Base-by-base conservation (phyloP, 1,140 invertebrate species). In the Fopius arisanus region DNA sequence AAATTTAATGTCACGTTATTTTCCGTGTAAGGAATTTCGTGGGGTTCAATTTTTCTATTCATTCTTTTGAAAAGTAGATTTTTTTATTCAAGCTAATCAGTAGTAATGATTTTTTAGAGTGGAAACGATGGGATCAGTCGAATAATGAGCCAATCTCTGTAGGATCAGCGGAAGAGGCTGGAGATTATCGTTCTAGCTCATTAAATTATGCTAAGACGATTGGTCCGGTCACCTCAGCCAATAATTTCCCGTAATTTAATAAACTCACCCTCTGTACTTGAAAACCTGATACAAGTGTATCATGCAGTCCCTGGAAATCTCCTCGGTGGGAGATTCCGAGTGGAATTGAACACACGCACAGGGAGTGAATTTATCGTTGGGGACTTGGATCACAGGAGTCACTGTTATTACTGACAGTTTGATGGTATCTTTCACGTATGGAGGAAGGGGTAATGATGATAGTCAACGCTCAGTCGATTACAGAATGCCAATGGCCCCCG, bases 391-490 rank as follows among this genome's bases (percentile, higher is more conserved):
- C 43, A 62, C 66, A 14, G 67, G 29, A 63, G 16, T 67, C 48
- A 63, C 74, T 75, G 74, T 75, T 75, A 75, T 75, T 75, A 75
- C 70, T 43, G 74, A 75, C 70, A 75, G 70, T 75, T 75, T 72
- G 74, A 75, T 75, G 65, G 51, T 72, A 75, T 75, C 74, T 72
- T 67, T 51, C 48, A 72, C 65, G 51, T 31, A 3, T 59, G 54
- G 2, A 14, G 9, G 62, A 33, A 40, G 33, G 65, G 70, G 43
- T 75, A 75, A 75, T 75, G 74, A 75, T 75, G 70, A 75, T 75
- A 75, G 74, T 75, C 70, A 72, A 31, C 69, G 70, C 43, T 59
- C 21, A 37, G 73, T 69, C 70, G 66, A 75, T 75, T 75, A 75
- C 70, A 40, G 63, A 69, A 75, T 75, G 69, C 59, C 63, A 71